phyloP scores from a whole-genome alignment of 2,888 invertebrate genomes.

The Pseudococcus jackbeardsleyi region DNA sequence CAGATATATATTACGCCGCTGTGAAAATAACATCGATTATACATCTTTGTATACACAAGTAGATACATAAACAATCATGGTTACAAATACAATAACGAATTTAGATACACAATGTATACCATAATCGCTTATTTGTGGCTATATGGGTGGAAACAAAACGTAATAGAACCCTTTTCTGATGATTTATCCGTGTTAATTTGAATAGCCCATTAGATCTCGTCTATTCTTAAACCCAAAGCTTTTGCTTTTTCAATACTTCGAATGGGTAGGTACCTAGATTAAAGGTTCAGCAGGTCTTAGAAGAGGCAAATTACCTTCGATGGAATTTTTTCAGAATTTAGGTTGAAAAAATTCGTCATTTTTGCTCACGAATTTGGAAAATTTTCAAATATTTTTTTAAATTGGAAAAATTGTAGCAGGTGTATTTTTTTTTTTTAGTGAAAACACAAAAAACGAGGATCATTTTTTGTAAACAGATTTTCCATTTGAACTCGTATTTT shows the following conservation, averaged over 20 bases:
- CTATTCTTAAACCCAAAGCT: not conserved
- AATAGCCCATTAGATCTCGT: slow-evolving; percentile 28
- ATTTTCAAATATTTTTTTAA: too few species aligned
- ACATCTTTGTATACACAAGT: not conserved
- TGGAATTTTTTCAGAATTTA: too few species aligned
- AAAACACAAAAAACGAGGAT: too few species aligned
- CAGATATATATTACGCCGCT: not conserved
- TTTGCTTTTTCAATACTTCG: not conserved
- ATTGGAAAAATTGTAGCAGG: too few species aligned
- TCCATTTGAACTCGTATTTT: too few species aligned
- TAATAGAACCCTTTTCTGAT: slow-evolving; percentile 8
- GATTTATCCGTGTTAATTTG: slow-evolving; percentile 6
- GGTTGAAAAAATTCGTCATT: too few species aligned
- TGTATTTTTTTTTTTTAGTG: too few species aligned
- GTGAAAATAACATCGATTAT: slow-evolving; percentile 3
- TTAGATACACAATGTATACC: not conserved
- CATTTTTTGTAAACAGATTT: too few species aligned
- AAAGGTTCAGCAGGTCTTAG: too few species aligned
- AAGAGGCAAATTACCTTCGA: too few species aligned
- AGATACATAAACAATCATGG: not conserved
- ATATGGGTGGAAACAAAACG: not conserved
- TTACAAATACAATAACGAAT: not conserved
- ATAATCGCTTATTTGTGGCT: slow-evolving; percentile 16
- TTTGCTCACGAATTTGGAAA: too few species aligned
- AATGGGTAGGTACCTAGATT: too few species aligned